phyloP scores from a whole-genome alignment of 2,888 invertebrate species.

The Pseudococcus viburni region DNA sequence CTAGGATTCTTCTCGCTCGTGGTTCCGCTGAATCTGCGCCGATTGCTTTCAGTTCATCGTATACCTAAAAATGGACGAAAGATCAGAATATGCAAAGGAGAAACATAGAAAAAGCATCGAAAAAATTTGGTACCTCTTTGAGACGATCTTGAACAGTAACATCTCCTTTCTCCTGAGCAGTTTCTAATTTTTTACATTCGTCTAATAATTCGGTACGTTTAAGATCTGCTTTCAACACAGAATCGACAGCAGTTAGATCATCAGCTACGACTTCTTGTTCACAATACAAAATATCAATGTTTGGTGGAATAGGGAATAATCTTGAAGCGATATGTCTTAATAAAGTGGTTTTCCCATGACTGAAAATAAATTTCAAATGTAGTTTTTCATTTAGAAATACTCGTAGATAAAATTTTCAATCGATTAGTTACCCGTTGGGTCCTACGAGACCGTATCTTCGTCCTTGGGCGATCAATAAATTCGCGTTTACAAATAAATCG shows the following conservation, averaged over 20 bases:
- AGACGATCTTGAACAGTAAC: constrained; percentile 82
- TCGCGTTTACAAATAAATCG: constrained; percentile 96
- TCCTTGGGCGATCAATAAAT: constrained; percentile 91
- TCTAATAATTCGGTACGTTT: constrained; percentile 86
- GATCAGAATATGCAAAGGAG: neutral
- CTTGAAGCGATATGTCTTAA: constrained; percentile 92
- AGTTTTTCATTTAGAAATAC: neutral
- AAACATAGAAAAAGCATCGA: neutral
- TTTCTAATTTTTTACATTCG: constrained; percentile 85
- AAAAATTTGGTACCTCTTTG: constrained; percentile 77
- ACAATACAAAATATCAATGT: constrained; percentile 95
- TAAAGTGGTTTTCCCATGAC: constrained; percentile 98
- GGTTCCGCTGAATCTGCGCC: constrained; percentile 99
- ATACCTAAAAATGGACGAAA: constrained; percentile 76
- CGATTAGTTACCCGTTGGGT: constrained; percentile 86
- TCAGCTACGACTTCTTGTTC: constrained; percentile 99
- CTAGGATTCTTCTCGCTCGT: constrained; percentile 93
- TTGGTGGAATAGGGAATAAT: constrained; percentile 94
- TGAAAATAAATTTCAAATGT: constrained; percentile 70
- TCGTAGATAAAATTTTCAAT: neutral
- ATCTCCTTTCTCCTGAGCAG: constrained; percentile 79
- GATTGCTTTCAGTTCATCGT: constrained; percentile 94
- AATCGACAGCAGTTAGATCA: constrained; percentile 92
- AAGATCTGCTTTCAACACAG: constrained; percentile 93
- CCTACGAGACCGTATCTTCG: constrained; percentile 97